Evolutionary conservation across 2,888 invertebrate species (phyloP), one percentile per base, ranked within the genome.

Genomic region (Phania funesta): DNA sequence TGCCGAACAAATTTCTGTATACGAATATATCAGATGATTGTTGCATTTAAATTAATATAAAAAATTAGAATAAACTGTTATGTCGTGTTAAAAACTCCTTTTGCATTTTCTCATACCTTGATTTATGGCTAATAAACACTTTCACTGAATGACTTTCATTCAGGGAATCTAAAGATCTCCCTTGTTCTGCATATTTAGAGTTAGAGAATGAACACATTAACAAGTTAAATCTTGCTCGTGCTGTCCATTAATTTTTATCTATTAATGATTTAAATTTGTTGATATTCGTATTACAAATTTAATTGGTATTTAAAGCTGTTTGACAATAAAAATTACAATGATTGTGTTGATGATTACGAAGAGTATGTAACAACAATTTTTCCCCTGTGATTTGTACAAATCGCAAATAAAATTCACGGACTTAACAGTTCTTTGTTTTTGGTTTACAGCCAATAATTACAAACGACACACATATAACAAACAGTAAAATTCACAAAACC

Each of bases 281-380:
- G 5, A 6, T 6, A 54, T 22, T 38, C 35, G 52, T 35, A 11
- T 68, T 65, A 58, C 56, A 70, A 80, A 35, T 73, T 71, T 54
- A 71, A 71, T 71, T 22, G 76, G 44, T 60, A 76, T 80, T 60
- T 80, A 76, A 65, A 75, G 70, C 80, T 41, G 48, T 35, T 60
- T 26, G 41, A 50, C 48, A 50, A 48, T 60, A 3, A 11, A 38
- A 58, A 26, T 58, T 35, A 26, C 26, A 58, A 35, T 22, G 3
- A 16, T 16, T 68, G 35, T 52, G 18, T 41, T 26, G 18, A 41
- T 70, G 13, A 48, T 32, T 38, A 13, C 38, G 32, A 16, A 46
- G 54, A 32, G 11, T 24, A 2, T 52, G 38, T 29, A n/a, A 20
- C 22, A 54, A 41, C 1, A 26, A 22, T 65, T 46, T 46, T 56